phyloP scores from a whole-genome alignment of 2,113 vertebrate genomes.

The Phyllostomus hastatus region DNA sequence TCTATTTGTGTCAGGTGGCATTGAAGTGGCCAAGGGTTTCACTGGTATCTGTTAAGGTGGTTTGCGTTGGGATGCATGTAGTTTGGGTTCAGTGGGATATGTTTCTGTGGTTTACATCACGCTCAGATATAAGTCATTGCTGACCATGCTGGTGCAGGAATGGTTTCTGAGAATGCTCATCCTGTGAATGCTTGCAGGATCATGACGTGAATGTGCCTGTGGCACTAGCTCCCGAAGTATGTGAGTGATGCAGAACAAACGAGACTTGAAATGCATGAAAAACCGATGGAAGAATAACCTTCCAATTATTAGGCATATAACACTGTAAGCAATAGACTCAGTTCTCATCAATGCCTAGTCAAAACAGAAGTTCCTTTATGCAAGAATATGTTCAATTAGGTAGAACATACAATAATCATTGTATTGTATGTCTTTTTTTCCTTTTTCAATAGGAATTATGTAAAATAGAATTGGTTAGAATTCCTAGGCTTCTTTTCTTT shows the following conservation, averaged over 20 bases:
- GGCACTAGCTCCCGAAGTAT: not conserved
- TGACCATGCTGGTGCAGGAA: not conserved
- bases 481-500: not conserved
- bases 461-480: conserved; percentile 19
- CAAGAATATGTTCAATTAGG: not conserved
- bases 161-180: not conserved
- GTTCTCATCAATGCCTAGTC: not conserved
- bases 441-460: not conserved
- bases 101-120: not conserved
- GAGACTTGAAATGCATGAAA: not conserved
- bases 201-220: not conserved
- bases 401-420: not conserved
- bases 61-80: not conserved
- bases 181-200: not conserved
- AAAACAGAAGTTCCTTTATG: not conserved
- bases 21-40: not conserved
- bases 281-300: not conserved
- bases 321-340: not conserved
- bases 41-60: not conserved
- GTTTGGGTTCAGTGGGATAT: not conserved
- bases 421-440: not conserved
- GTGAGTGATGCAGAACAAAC: not conserved
- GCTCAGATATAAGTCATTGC: not conserved
- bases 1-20: not conserved
- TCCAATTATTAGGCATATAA: not conserved